phyloP scores from a whole-genome alignment of 2,797 vertebrate genomes.

The Cynopterus sphinx region DNA sequence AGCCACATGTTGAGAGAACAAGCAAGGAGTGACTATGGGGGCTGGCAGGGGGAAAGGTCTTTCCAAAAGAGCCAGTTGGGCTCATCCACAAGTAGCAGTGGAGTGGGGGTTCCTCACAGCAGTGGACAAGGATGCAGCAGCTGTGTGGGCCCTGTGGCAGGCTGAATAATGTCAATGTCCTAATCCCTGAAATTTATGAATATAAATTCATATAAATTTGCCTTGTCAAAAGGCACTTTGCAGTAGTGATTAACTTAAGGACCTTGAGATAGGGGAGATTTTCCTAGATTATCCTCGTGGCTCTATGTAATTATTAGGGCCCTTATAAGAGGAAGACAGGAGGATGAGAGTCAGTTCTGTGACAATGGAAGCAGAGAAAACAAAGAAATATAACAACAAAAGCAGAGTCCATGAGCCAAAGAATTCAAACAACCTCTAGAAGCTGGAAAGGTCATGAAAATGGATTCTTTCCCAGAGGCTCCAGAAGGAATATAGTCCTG shows the following conservation, averaged over 20 bases:
- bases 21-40: not conserved
- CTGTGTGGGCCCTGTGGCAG: not conserved
- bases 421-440: not conserved
- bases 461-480: not conserved
- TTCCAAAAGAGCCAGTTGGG: not conserved
- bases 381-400: not conserved
- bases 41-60: not conserved
- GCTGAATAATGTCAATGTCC: not conserved
- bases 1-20: not conserved
- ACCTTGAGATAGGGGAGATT: not conserved
- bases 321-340: not conserved
- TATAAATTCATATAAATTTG: not conserved
- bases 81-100: not conserved
- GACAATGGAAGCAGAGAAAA: not conserved
- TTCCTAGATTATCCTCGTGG: not conserved
- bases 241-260: not conserved
- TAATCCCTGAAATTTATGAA: not conserved
- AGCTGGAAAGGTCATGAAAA: not conserved
- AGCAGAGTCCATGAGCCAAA: not conserved
- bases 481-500: not conserved
- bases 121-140: not conserved
- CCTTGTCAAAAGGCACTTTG: not conserved
- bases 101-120: fast-evolving
- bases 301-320: not conserved
- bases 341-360: not conserved